Base-by-base conservation (phyloP, 2,113 vertebrate genomes). In the Ciconia boyciana region DNA sequence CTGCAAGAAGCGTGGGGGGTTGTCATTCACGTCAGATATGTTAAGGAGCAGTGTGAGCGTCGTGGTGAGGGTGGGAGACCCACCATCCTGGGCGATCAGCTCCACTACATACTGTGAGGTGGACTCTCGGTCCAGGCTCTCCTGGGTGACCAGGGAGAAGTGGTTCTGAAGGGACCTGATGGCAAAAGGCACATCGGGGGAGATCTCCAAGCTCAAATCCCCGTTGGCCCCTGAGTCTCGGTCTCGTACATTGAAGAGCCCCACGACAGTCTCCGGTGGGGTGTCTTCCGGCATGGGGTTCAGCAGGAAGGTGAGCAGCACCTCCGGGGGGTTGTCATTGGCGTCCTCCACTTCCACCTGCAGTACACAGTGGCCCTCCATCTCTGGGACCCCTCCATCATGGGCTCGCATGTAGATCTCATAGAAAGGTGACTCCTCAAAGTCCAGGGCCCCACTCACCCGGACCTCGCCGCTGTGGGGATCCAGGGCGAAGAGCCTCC, bases 1-100 rank as follows among this genome's bases (percentile, higher is more conserved):
- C 92, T 98, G 98, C 34, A 90, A 95, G 96, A 99, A 99, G 66
- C 20, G 86, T 3, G 98, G 98, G 15, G 98, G 92, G 24, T 99
- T 99, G 89, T 99, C 99, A 77, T 99, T 99, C 10, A 99, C 98
- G 32, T 99, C 99, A 85, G 98, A 98, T 91, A 99, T 97, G 87
- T 97, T 98, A 48, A 99, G 98, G 18, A 96, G 85, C 78, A 99
- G 94, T 0, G 9, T 98, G 78, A 98, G 98, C 2, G 89, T 98
- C 22, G 98, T 97, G 16, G 96, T 98, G 52, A 99, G 97, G 19
- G 98, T 44, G 46, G 99, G 99, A 32, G 97, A 98, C 2, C 99
- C 99, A 0, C 97, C 96, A 51, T 99, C 99, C 20, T 89, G 97
- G 34, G 98, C 99, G 2, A 91, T 97, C 49, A 99, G 96, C 83